Conservation (phyloP, 2,113 vertebrate genomes). For the Lanius ludovicianus region DNA sequence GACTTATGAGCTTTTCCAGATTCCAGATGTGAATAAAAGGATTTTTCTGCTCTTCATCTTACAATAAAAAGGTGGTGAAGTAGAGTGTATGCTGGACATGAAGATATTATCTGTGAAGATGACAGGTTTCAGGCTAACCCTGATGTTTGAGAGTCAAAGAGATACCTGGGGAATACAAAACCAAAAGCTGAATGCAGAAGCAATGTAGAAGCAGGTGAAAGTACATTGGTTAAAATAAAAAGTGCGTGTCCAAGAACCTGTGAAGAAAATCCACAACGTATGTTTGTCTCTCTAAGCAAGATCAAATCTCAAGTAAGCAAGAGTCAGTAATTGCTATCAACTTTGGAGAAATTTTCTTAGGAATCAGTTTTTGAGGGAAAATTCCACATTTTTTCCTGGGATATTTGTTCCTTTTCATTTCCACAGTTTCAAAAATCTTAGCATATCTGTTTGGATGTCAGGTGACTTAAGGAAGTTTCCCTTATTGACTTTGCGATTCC, state of each 20-base stretch:
- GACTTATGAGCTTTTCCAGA: neutral
- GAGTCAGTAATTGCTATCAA: neutral
- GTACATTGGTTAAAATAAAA: neutral
- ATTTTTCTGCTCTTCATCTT: neutral
- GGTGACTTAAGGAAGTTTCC: neutral
- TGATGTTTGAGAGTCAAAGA: neutral
- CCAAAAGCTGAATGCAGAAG: neutral
- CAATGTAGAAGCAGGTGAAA: neutral
- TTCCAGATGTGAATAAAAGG: neutral
- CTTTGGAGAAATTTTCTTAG: neutral
- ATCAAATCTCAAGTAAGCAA: neutral
- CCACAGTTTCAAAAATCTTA: neutral
- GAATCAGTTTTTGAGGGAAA: neutral
- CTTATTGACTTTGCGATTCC: neutral
- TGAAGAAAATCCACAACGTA: neutral
- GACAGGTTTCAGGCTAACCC: neutral
- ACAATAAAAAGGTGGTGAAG: neutral
- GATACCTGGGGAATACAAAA: neutral
- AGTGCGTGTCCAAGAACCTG: neutral
- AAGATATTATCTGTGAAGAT: neutral
- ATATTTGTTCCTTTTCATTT: neutral
- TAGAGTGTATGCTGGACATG: neutral
- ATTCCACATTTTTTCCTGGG: neutral
- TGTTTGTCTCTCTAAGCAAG: neutral
- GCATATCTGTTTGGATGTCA: neutral